These are phyloP conservation scores for Myotis planiceps DNA, from an alignment of 2,797 vertebrate species.

Conservation along the genomic window DNA sequence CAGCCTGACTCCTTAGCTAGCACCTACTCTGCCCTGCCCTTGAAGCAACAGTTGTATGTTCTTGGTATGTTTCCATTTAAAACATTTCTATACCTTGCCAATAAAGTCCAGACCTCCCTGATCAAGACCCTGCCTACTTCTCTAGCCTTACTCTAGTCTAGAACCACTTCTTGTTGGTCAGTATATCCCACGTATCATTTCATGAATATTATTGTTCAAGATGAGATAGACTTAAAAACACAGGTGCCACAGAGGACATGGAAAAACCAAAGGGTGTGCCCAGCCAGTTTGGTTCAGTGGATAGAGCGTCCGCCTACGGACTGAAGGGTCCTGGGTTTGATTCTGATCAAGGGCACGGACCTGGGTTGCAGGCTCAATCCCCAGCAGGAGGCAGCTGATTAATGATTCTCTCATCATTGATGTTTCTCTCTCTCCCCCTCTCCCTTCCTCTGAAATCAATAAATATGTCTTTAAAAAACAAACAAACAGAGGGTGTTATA, in stretches of 20 bases:
- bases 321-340: no score
- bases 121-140: background rate
- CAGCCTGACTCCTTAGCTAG: background rate
- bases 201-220: background rate
- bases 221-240: background rate
- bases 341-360: no score
- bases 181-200: background rate
- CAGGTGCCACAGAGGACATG: background rate
- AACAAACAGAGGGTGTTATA: background rate
- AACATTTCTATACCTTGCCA: background rate
- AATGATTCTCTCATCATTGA: no score
- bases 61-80: background rate
- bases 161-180: background rate
- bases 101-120: background rate
- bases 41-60: background rate
- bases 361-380: no score
- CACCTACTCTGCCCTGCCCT: background rate
- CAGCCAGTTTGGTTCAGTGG: no score
- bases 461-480: no score
- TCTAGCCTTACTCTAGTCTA: background rate
- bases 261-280: background rate
- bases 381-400: no score
- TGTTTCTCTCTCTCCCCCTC: no score
- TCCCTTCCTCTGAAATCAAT: no score
- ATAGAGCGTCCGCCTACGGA: no score